Base-by-base conservation (phyloP, 2,113 vertebrate genomes). In the Sylvilagus bachmani region DNA sequence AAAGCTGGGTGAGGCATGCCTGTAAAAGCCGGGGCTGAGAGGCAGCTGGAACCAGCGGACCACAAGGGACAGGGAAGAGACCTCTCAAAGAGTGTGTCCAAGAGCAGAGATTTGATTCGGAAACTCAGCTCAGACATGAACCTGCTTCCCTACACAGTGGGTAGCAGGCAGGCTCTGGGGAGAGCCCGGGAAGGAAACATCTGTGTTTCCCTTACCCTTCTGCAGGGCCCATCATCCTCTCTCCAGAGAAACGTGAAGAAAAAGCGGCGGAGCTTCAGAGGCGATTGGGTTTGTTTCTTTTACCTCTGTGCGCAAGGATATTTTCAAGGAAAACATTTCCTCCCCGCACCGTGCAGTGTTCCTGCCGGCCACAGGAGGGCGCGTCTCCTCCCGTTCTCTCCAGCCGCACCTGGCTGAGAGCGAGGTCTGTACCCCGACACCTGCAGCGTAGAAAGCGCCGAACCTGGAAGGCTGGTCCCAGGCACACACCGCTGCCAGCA, bases 361-460 rank as follows among this genome's bases (percentile, higher is more conserved):
- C 5, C 31, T 82, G 71, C 55, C 17, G 11, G 58, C 90, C 90
- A 83, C 94, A 16, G 10, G 92, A 85, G 84, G 96, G 92, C 77
- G 64, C 78, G 0, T 10, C 75, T 86, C 44, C 69, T 64, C 77
- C 86, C 55, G 4, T 5, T 5, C 55, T 58, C 55, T 21, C 55
- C 55, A 19, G 29, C 74, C 6, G 22, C n/a, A 1, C 8, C 31
- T 44, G 31, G 5, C 55, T 2, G 5, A 36, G 17, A 6, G 0
- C 1, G 38, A 19, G n/a, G 6, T 5, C 31, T 4, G 31, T 58
- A 58, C 55, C 64, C 38, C 33, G 16, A 10, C 21, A 2, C 24
- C 55, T 5, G 70, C 21, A 22, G 12, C 36, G 44, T 6, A 5
- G 64, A 16, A 17, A 62, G 19, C 62, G 2, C 2, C 0, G 74